Percentiles rank a stretch among this genome's conserved stretches.
Conservation (phyloP, 2,888 invertebrate species). For the Thera britannica region DNA sequence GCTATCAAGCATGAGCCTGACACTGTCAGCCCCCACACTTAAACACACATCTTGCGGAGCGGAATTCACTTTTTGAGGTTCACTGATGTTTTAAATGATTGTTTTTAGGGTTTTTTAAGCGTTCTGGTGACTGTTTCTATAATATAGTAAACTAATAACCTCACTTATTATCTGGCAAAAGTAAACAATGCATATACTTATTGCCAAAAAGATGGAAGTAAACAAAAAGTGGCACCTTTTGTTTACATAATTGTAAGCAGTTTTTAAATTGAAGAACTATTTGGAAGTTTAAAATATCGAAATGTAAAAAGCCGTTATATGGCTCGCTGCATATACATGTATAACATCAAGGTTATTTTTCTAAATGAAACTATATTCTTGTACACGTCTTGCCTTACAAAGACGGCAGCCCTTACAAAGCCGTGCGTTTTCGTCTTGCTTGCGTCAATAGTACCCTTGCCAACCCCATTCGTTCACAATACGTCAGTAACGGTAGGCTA, state of each 20-base stretch:
- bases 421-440: not conserved
- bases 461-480: not conserved
- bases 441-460: not conserved
- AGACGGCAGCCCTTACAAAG: not conserved
- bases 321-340: not conserved
- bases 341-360: not conserved
- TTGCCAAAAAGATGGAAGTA: too few relatives aligned
- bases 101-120: constrained; percentile 13
- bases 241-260: too few relatives aligned
- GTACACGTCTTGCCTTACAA: not conserved
- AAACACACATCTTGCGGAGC: constrained; percentile 32
- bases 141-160: not conserved
- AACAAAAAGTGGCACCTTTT: too few relatives aligned
- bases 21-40: constrained; percentile 38
- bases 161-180: too few relatives aligned
- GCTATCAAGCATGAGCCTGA: constrained; percentile 37
- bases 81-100: constrained; percentile 6
- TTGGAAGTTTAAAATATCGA: too few relatives aligned
- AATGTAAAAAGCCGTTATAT: not conserved
- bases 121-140: constrained; percentile 19
- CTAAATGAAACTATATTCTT: not conserved
- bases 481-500: not conserved
- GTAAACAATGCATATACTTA: too few relatives aligned
- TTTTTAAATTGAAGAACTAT: too few relatives aligned
- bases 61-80: constrained; percentile 10